A percentile compares a stretch with the other conserved stretches of the same genome.
Conservation (phyloP, 2,888 invertebrate species). For the Tillus elongatus region DNA sequence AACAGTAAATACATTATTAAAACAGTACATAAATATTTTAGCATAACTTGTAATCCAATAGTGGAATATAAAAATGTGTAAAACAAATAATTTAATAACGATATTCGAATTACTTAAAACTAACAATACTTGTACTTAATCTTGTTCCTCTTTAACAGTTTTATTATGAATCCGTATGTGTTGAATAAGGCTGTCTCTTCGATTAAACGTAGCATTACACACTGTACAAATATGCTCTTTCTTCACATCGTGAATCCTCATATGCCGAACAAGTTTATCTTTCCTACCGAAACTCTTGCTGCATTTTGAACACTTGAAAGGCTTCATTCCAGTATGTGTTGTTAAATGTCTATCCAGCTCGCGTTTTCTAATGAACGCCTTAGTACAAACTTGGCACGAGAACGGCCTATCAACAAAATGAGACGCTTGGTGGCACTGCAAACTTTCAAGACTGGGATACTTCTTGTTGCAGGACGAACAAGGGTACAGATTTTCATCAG, state of each 20-base stretch:
- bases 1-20: no score
- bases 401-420: conserved; percentile 40
- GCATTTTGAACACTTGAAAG: conserved; percentile 59
- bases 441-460: conserved; percentile 31
- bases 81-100: no score
- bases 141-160: background rate
- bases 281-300: conserved; percentile 59
- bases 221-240: conserved; percentile 48
- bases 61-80: no score
- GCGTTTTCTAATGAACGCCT: conserved; percentile 58
- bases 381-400: conserved; percentile 57
- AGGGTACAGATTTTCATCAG: conserved; percentile 17
- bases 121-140: no score
- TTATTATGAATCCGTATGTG: conserved; percentile 49
- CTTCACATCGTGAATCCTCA: conserved; percentile 52
- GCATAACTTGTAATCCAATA: no score
- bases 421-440: conserved; percentile 27
- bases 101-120: no score
- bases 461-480: conserved; percentile 32
- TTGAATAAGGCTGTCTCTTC: conserved; percentile 49
- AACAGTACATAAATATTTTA: no score
- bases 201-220: conserved; percentile 52
- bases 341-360: conserved; percentile 61
- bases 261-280: conserved; percentile 60
- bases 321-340: conserved; percentile 58